Conservation (phyloP, 2,113 vertebrate species). For the Synodontis membranacea region DNA sequence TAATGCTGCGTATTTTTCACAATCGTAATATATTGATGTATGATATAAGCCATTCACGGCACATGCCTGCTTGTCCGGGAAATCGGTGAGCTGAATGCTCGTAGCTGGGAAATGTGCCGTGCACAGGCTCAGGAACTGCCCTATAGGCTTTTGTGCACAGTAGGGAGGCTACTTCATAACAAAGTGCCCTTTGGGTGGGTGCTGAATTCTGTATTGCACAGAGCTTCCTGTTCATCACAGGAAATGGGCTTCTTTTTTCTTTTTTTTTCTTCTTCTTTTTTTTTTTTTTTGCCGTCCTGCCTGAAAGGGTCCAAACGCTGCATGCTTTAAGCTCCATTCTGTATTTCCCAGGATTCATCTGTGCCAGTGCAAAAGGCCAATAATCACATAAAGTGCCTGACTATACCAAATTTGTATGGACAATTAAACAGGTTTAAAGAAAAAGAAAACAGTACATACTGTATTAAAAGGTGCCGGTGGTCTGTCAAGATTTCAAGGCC, state of each 20-base stretch:
- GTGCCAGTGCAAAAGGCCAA: slow-evolving; percentile 62
- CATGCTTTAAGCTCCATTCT: slow-evolving; percentile 54
- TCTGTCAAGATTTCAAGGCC: background rate
- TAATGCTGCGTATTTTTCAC: slow-evolving; percentile 4
- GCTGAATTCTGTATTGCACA: slow-evolving; percentile 7
- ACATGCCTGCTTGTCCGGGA: slow-evolving; percentile 3
- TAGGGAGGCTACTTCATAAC: background rate
- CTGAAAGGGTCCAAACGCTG: slow-evolving; percentile 37
- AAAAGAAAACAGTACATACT: background rate
- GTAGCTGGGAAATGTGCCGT: background rate
- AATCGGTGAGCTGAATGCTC: background rate
- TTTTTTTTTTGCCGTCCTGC: background rate
- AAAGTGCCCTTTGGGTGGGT: background rate
- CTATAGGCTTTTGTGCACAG: background rate
- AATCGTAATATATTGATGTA: background rate
- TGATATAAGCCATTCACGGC: background rate
- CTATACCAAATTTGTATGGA: slow-evolving; percentile 67
- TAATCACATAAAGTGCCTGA: slow-evolving; percentile 76
- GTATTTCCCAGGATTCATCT: slow-evolving; percentile 51
- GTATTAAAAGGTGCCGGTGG: background rate
- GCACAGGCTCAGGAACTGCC: slow-evolving; percentile 12
- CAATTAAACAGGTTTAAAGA: slow-evolving; percentile 50
- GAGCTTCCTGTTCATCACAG: background rate
- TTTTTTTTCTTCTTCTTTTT: background rate
- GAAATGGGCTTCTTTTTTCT: background rate